Evolutionary conservation across 92 coral and sea anemone species (phyloP).

Genomic region (Metridium senile): DNA sequence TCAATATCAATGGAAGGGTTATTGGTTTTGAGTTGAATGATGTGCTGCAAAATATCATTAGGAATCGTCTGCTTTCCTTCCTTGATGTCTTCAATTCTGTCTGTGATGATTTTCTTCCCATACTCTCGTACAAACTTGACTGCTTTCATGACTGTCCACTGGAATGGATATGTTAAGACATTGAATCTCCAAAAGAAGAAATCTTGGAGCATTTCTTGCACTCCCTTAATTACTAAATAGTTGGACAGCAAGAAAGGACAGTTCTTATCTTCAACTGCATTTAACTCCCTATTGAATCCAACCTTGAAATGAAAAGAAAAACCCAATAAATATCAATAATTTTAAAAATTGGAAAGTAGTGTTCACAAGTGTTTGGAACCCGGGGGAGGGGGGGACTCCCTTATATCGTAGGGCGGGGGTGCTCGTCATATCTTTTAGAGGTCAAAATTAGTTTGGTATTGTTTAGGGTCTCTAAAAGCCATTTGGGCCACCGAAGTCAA

Average conservation of each 20-base stretch:
- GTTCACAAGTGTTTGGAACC: not conserved
- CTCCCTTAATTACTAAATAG: conserved; percentile 38
- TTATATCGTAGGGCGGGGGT: no score
- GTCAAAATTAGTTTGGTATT: no score
- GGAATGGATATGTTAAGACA: conserved; percentile 40
- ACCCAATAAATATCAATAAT: no score
- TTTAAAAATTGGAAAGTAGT: no score
- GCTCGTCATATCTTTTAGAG: no score
- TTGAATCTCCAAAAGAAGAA: conserved; percentile 64
- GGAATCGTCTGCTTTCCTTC: conserved; percentile 58
- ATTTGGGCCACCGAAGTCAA: no score
- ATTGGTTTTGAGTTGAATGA: conserved; percentile 34
- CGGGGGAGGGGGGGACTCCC: no score
- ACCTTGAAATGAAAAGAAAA: conserved; percentile 46
- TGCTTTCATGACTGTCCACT: conserved; percentile 51
- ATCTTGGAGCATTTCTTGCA: conserved; percentile 28
- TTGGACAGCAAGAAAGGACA: conserved; percentile 69
- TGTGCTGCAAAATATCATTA: conserved; percentile 51
- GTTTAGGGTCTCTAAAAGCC: no score
- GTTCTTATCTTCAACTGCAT: conserved; percentile 50
- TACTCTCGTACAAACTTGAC: conserved; percentile 53
- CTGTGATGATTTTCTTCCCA: conserved; percentile 52
- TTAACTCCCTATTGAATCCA: conserved; percentile 68
- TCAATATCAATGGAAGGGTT: conserved; percentile 47
- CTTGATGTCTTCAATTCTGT: conserved; percentile 45